A percentile compares a stretch with the other conserved stretches of the same genome.
phyloP scores from a whole-genome alignment of 2,113 vertebrate species.

The Ictalurus furcatus region DNA sequence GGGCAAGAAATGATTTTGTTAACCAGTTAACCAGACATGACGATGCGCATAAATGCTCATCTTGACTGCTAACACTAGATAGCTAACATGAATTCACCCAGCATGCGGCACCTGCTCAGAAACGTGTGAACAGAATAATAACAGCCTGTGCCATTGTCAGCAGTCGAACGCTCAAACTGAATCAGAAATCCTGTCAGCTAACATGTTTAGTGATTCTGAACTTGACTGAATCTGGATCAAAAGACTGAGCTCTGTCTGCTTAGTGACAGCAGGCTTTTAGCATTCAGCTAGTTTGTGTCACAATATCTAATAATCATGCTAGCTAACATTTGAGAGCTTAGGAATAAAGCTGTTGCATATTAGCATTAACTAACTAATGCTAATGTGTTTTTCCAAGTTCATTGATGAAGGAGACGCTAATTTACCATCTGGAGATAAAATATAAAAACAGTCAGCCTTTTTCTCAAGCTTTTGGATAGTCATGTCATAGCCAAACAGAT shows the following conservation, averaged over 20 bases:
- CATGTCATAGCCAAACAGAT: neutral
- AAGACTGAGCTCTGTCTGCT: neutral
- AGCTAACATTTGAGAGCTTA: neutral
- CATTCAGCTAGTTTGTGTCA: no score
- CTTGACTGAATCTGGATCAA: neutral
- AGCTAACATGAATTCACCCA: neutral
- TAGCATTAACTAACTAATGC: neutral
- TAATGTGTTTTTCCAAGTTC: no score
- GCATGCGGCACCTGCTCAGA: no score
- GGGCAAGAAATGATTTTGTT: neutral
- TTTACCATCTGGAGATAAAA: no score
- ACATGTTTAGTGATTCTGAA: neutral
- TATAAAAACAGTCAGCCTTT: neutral
- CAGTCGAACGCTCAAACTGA: neutral
- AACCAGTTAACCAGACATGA: neutral
- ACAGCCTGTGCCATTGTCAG: neutral
- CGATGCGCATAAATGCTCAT: neutral
- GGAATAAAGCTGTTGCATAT: neutral
- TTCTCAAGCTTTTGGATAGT: neutral
- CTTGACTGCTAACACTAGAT: neutral
- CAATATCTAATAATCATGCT: neutral
- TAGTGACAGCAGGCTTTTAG: no score
- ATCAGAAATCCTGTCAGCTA: neutral
- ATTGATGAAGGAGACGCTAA: no score
- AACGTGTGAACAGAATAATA: no score